These are phyloP conservation scores for Podotricha telesiphe DNA, from an alignment of 2,888 invertebrate species.

Conservation along the genomic window DNA sequence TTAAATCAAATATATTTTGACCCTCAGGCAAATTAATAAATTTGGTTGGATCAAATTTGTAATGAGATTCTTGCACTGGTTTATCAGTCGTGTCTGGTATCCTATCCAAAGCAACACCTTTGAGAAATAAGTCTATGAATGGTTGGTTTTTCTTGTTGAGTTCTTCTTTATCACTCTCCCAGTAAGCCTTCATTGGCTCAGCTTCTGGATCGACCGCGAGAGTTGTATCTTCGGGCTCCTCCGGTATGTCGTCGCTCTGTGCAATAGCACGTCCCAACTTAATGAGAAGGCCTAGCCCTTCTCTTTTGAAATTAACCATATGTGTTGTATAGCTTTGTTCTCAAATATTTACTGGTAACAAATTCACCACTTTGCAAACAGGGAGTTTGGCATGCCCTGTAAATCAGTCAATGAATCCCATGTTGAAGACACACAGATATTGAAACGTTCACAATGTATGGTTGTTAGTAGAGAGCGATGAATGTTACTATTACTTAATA, in stretches of 20 bases:
- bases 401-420: slow-evolving; percentile 82
- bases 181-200: slow-evolving; percentile 76
- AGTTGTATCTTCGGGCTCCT: slow-evolving; percentile 54
- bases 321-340: slow-evolving; percentile 67
- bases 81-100: slow-evolving; percentile 73
- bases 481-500: slow-evolving; percentile 61
- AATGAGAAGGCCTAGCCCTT: slow-evolving; percentile 76
- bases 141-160: slow-evolving; percentile 63
- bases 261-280: slow-evolving; percentile 62
- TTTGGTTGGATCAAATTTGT: slow-evolving; percentile 68
- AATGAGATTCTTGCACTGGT: slow-evolving; percentile 75
- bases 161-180: slow-evolving; percentile 73
- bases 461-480: slow-evolving; percentile 60
- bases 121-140: slow-evolving; percentile 70
- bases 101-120: slow-evolving; percentile 64
- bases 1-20: slow-evolving; percentile 61
- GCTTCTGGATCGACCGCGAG: slow-evolving; percentile 52
- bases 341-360: slow-evolving; percentile 69
- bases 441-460: slow-evolving; percentile 65
- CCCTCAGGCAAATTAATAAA: slow-evolving; percentile 65
- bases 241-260: slow-evolving; percentile 59
- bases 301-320: slow-evolving; percentile 77
- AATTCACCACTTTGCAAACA: slow-evolving; percentile 69
- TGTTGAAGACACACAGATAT: slow-evolving; percentile 83
- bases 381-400: slow-evolving; percentile 79